phyloP scores from a whole-genome alignment of 1,140 invertebrate species.

The Eupristina koningsbergeri region DNA sequence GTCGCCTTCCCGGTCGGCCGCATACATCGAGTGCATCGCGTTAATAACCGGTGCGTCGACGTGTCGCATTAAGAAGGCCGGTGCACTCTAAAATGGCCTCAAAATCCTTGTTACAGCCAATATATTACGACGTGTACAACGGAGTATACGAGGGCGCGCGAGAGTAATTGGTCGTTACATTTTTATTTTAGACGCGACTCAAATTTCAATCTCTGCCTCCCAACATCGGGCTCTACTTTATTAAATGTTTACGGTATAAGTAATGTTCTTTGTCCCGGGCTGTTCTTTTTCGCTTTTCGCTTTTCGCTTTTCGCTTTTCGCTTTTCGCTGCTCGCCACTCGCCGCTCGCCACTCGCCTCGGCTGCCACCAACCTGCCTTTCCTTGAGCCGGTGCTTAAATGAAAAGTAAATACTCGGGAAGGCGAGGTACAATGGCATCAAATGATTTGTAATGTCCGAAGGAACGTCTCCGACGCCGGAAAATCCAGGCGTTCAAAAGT shows the following conservation, averaged over 20 bases:
- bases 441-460: slow-evolving; percentile 8
- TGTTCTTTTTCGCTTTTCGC: background rate
- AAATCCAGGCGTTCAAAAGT: slow-evolving; percentile 20
- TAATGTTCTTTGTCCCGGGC: background rate
- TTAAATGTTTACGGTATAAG: background rate
- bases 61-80: too few species aligned
- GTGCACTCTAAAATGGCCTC: background rate
- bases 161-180: background rate
- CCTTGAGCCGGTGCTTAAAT: background rate
- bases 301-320: too few species aligned
- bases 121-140: too few species aligned
- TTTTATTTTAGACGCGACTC: background rate
- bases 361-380: too few species aligned
- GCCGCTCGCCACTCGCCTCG: too few species aligned
- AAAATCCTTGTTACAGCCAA: too few species aligned
- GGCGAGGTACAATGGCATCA: background rate
- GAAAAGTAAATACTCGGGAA: background rate
- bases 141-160: too few species aligned
- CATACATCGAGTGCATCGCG: background rate
- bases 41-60: background rate
- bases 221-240: background rate
- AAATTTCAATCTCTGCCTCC: background rate
- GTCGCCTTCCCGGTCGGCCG: background rate
- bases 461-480: background rate
- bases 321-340: too few species aligned